Conservation (phyloP, 2,113 vertebrate species). For the Sorex fumeus region DNA sequence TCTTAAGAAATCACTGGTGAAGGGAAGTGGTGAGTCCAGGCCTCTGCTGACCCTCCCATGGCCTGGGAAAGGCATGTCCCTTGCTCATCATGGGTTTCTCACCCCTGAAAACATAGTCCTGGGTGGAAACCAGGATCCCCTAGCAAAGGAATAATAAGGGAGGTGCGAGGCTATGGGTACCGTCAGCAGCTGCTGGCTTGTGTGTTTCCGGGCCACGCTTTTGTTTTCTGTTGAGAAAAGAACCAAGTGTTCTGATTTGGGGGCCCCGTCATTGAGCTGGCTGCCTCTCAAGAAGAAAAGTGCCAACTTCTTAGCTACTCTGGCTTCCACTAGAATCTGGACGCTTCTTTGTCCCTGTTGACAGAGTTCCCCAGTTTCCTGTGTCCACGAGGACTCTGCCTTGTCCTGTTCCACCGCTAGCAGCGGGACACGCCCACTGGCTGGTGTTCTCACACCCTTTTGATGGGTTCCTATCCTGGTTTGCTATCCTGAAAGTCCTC, state of each 20-base stretch:
- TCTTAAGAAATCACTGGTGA: neutral
- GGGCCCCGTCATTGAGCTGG: conserved; percentile 49
- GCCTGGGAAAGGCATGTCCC: neutral
- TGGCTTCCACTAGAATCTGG: conserved; percentile 66
- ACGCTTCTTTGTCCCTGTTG: conserved; percentile 51
- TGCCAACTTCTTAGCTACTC: conserved; percentile 63
- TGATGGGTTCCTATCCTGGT: conserved; percentile 55
- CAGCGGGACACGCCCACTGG: conserved; percentile 47
- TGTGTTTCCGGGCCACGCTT: neutral
- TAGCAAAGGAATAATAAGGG: neutral
- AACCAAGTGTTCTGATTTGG: neutral
- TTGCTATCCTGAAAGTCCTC: conserved; percentile 62
- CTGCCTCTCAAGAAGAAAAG: neutral
- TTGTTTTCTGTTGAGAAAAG: conserved; percentile 44
- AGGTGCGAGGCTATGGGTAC: neutral
- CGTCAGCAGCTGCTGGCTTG: neutral
- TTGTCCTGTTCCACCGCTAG: conserved; percentile 55
- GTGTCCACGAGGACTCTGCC: conserved; percentile 60
- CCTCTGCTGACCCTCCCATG: neutral
- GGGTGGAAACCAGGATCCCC: neutral
- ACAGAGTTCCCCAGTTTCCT: conserved; percentile 65
- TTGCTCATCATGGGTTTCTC: neutral
- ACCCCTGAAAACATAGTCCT: neutral
- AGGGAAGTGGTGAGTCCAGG: neutral
- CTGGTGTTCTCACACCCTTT: conserved; percentile 35